Evolutionary conservation across 2,888 invertebrate species (phyloP), one percentile per base, ranked within the genome.

Genomic region (Chaitophorus viminalis): DNA sequence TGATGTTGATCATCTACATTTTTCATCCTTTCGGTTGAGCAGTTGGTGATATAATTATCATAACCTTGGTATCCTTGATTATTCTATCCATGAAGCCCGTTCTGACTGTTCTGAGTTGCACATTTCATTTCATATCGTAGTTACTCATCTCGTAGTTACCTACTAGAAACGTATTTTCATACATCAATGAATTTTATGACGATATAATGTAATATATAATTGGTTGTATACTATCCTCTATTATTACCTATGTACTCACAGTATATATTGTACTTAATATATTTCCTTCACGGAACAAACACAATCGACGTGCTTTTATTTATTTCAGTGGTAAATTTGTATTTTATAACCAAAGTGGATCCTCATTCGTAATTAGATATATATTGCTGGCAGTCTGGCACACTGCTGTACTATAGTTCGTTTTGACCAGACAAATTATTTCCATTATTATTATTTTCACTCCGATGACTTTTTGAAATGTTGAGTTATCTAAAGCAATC

Each of bases 41-140:
- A 17, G 25, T 25, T 18, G 52, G 33, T n/a, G n/a, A 52, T 54
- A 18, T 82, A 52, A 82, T 82, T 36, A 74, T 74, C 33, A 36
- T 82, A 74, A 36, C 72, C 82, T 74, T 82, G 54, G 52, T 54
- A 72, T 54, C 82, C n/a, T 82, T 74, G n/a, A 82, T 82, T 82
- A 82, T 74, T 82, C 18, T 54, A 74, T 46, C 54, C 72, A 36
- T 36, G 72, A 82, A 81, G 33, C 54, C 21, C 18, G 72, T 72
- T 36, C 18, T n/a, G 33, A 0, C 21, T 18, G 72, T 72, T 36
- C 18, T n/a, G 33, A 0, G 52, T 17, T 54, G 18, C 18, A n/a
- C 36, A n/a, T 74, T 54, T 54, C n/a, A 25, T 72, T 74, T 65
- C 21, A 29, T 33, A 54, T 72, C 9, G 33, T 54, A 33, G n/a